A percentile compares a stretch with the other conserved stretches of the same genome.
Evolutionary conservation across 2,888 invertebrate genomes (phyloP).

Genomic region (Blera fallax): DNA sequence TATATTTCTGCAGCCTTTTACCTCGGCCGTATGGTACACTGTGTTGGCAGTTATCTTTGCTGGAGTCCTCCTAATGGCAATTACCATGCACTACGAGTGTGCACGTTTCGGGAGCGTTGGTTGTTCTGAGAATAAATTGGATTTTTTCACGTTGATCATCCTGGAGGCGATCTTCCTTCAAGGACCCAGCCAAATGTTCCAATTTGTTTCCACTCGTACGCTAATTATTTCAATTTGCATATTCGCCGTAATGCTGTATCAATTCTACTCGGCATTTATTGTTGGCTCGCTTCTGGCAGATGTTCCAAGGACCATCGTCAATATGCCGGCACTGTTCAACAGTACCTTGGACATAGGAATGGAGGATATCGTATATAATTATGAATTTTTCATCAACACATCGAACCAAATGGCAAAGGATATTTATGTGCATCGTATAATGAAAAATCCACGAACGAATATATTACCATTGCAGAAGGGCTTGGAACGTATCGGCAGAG

Average conservation of each 20-base stretch:
- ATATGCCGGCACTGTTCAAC: conserved; percentile 76
- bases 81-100: conserved; percentile 76
- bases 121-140: conserved; percentile 70
- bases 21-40: conserved; percentile 77
- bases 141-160: conserved; percentile 77
- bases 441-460: conserved; percentile 73
- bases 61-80: conserved; percentile 74
- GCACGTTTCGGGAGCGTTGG: conserved; percentile 8
- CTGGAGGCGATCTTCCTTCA: conserved; percentile 79
- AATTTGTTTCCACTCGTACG: conserved; percentile 76
- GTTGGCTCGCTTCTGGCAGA: conserved; percentile 79
- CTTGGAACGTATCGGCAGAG: conserved; percentile 75
- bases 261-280: conserved; percentile 80
- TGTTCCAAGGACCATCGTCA: conserved; percentile 77
- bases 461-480: conserved; percentile 76
- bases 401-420: conserved; percentile 75
- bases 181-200: conserved; percentile 77
- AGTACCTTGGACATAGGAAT: conserved; percentile 79
- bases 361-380: conserved; percentile 78
- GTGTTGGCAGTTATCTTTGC: conserved; percentile 75
- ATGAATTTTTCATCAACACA: conserved; percentile 76
- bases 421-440: conserved; percentile 77
- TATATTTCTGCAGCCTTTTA: conserved; percentile 79
- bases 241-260: conserved; percentile 79
- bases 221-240: conserved; percentile 76